A percentile compares a stretch with the other conserved stretches of the same genome.
Evolutionary conservation across 2,888 invertebrate species (phyloP).

Genomic region (Acanthoscelides obtectus): DNA sequence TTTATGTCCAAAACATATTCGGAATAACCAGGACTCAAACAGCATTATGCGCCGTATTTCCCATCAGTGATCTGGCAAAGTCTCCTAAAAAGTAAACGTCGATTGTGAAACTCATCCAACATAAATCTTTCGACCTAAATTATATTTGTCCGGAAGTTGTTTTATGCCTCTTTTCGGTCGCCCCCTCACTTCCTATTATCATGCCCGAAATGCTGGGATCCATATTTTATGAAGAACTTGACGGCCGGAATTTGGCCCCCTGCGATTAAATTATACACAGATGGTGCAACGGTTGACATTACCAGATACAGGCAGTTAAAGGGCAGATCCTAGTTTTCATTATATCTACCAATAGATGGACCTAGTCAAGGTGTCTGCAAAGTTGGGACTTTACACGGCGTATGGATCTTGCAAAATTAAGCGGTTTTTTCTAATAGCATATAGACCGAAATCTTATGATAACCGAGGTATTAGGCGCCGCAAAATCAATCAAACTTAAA

Average conservation of each 20-base stretch:
- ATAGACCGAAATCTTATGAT: too few relatives aligned
- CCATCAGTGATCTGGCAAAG: neutral
- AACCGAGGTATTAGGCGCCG: too few relatives aligned
- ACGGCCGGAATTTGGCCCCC: slow-evolving; percentile 31
- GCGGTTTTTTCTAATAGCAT: too few relatives aligned
- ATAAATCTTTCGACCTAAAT: slow-evolving; percentile 44
- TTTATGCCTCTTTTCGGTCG: slow-evolving; percentile 26
- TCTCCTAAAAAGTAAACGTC: slow-evolving; percentile 46
- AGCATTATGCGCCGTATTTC: neutral
- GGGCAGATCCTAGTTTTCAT: neutral
- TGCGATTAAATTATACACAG: neutral
- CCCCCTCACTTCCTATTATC: slow-evolving; percentile 30
- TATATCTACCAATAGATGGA: too few relatives aligned
- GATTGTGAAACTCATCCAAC: slow-evolving; percentile 47
- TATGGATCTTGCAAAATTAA: too few relatives aligned
- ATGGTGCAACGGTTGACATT: neutral
- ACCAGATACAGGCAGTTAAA: neutral
- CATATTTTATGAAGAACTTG: slow-evolving; percentile 38
- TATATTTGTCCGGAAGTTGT: slow-evolving; percentile 44
- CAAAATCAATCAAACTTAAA: too few relatives aligned
- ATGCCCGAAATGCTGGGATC: slow-evolving; percentile 31
- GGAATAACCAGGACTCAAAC: too few relatives aligned
- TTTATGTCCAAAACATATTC: too few relatives aligned
- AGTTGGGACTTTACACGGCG: too few relatives aligned
- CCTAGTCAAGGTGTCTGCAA: too few relatives aligned